phyloP scores from a whole-genome alignment of 1,140 invertebrate species.

The Adelges cooleyi region DNA sequence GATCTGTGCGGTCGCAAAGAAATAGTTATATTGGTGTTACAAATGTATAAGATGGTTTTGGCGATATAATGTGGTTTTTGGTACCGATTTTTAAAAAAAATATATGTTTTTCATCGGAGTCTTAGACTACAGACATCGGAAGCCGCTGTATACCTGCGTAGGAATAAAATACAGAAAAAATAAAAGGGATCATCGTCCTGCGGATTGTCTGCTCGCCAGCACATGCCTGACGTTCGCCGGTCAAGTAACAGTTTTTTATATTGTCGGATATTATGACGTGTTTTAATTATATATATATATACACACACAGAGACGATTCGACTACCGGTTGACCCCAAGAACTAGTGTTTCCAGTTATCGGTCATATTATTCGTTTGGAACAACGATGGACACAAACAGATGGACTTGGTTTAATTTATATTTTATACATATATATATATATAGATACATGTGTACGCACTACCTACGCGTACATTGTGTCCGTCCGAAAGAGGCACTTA shows the following conservation, averaged over 20 bases:
- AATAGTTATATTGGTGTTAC: no score
- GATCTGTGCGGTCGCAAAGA: no score
- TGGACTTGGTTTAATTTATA: background rate
- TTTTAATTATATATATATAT: background rate
- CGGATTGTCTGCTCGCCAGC: no score
- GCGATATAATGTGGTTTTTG: no score
- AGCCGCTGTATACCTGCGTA: no score
- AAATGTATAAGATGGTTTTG: no score
- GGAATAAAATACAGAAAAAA: no score
- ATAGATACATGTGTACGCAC: background rate
- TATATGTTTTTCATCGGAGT: no score
- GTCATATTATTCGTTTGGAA: background rate
- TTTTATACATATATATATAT: background rate
- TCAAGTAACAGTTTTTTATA: background rate
- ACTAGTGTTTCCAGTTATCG: conserved; percentile 15
- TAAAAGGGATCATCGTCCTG: no score
- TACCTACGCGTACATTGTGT: background rate
- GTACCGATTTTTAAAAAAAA: no score
- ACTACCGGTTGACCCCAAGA: conserved; percentile 7
- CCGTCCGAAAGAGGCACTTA: background rate
- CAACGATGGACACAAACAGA: background rate
- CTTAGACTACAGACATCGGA: no score
- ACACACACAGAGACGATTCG: background rate
- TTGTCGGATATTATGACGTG: background rate
- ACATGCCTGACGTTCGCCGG: no score